A percentile compares a stretch with the other conserved stretches of the same genome.
These are phyloP conservation scores for Lynx canadensis DNA, from an alignment of 2,113 vertebrate genomes.

Conservation along the genomic window DNA sequence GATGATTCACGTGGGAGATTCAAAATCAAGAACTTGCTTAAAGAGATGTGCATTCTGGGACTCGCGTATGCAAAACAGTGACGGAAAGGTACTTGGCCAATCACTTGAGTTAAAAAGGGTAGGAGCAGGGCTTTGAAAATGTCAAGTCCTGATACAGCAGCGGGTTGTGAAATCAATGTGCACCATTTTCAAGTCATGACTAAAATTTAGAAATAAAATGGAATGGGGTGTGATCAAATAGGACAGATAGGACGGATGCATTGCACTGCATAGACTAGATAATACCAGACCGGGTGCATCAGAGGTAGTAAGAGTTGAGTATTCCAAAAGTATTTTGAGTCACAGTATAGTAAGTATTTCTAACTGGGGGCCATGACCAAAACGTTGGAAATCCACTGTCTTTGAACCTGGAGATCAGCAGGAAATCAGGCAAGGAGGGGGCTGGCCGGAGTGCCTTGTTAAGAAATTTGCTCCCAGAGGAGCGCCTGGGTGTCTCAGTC, in stretches of 20 bases:
- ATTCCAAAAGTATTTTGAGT: not conserved
- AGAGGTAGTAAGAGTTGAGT: not conserved
- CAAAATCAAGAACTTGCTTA: not conserved
- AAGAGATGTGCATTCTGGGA: not conserved
- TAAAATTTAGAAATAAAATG: not conserved
- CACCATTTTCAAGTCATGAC: not conserved
- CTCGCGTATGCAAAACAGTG: not conserved
- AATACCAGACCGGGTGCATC: no score
- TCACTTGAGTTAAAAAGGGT: slow-evolving; percentile 2
- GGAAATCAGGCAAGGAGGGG: not conserved
- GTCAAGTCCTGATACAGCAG: not conserved
- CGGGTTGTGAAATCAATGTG: not conserved
- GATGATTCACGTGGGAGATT: not conserved
- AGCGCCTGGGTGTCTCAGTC: no score
- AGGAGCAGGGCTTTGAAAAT: not conserved
- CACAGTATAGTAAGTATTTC: not conserved
- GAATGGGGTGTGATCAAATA: not conserved
- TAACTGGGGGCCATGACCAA: not conserved
- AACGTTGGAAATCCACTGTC: not conserved
- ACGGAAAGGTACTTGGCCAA: not conserved
- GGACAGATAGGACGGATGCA: not conserved
- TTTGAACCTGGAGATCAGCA: not conserved
- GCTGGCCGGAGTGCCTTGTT: not conserved
- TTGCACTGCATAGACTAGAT: not conserved
- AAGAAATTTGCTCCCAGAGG: not conserved